Base-by-base conservation (phyloP, 2,888 invertebrate species). In the Achlya flavicornis region DNA sequence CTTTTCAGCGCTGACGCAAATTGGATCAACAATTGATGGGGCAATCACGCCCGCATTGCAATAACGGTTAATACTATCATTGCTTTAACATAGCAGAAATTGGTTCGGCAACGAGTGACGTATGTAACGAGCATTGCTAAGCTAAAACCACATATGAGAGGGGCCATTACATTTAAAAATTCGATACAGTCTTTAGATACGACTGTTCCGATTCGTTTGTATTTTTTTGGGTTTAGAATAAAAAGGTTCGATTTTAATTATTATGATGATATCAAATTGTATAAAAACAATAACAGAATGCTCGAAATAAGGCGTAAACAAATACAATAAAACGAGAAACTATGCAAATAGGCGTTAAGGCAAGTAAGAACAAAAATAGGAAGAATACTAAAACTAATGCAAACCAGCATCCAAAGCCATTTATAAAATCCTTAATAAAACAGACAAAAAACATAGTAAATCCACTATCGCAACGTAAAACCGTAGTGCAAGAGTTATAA, bases 401-500 rank as follows among this genome's bases (percentile, higher is more conserved):
- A n/a, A 4, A 6, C 46, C 46, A 53, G 53, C 7, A 8, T 16
- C 16, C 48, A 16, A 16, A 16, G 48, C 7, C 6, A 7, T 48
- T 16, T 7, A 12, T 41, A 12, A 41, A 12, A 41, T 41, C 12
- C 12, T 12, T 41, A 48, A 48, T 48, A 48, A 48, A 48, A 16
- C n/a, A 1, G 7, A 48, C n/a, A 48, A 46, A 48, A 48, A 48
- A n/a, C 16, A 16, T 6, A n/a, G n/a, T 48, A 26, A 26, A 26
- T 6, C 48, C 48, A 48, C 48, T 48, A 16, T 53, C 41, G 53
- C 16, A 53, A 53, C 53, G 16, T 53, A 53, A 19, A 53, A 53
- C 53, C 19, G 53, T 53, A 53, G 53, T 53, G n/a, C 53, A 53
- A n/a, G 59, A 68, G 67, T 71, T 66, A 69, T 69, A 70, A 74